Evolutionary conservation across 2,888 invertebrate species (phyloP), one percentile per base, ranked within the genome.

Genomic region (Macropis europaea): DNA sequence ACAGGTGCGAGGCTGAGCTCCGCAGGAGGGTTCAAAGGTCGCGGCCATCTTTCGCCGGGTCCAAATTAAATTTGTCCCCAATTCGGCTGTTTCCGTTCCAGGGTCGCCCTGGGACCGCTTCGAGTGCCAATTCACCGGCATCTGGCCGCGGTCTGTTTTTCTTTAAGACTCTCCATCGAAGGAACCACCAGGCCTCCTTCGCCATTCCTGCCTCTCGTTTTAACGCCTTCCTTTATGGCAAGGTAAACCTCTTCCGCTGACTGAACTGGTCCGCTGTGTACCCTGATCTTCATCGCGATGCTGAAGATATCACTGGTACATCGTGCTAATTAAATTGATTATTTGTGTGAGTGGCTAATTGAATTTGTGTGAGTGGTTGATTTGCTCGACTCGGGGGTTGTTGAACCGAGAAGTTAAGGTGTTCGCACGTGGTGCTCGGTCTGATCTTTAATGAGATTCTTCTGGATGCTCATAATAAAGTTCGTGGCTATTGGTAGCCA

Each of bases 111-210:
- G 67, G 81, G 76, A 80, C 77, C 70, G 38, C 74, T 73, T 77
- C 79, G 78, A 83, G 85, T 84, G 83, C 79, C 86, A 85, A 86
- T 86, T 87, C 85, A 69, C 73, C 77, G 79, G 82, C 86, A 87
- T 87, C 86, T 86, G 86, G 84, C 78, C 61, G 77, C 66, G 79
- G 81, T 81, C 81, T 81, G 83, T 81, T 82, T 84, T 84, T 85
- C 83, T 83, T 84, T 82, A 83, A 81, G 76, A 67, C 76, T 62
- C 70, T 74, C n/a, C n/a, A 76, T 81, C 76, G 79, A 71, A 74
- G 60, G 62, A 76, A 62, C 71, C n/a, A n/a, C n/a, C 70, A 66
- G 48, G 42, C 50, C 53, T 59, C 53, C 68, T 28, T 59, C 42
- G 53, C 48, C 62, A 56, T 59, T 62, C 62, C 32, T 43, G 22